phyloP scores from a whole-genome alignment of 2,113 vertebrate genomes.

The Aythya baeri region DNA sequence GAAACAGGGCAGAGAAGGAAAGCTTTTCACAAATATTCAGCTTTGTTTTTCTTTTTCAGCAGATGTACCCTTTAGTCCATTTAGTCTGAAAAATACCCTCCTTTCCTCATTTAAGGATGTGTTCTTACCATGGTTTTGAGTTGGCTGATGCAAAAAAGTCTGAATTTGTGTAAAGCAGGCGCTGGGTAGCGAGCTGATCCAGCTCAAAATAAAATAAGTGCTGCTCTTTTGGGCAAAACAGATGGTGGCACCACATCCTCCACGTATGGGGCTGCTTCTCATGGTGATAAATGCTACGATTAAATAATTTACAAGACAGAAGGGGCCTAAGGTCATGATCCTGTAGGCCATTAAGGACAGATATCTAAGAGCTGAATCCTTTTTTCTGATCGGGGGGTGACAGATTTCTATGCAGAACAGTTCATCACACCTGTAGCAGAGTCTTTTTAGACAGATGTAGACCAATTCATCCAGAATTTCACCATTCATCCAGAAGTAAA shows the following conservation, averaged over 20 bases:
- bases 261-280: accelerated
- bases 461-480: not conserved
- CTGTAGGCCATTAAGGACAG: not conserved
- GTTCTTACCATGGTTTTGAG: too few relatives aligned
- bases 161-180: too few relatives aligned
- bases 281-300: not conserved
- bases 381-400: not conserved
- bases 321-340: not conserved
- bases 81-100: too few relatives aligned
- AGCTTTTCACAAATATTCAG: not conserved
- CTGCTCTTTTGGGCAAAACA: not conserved
- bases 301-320: not conserved
- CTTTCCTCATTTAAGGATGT: too few relatives aligned
- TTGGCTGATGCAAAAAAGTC: too few relatives aligned
- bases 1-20: not conserved
- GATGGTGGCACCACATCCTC: not conserved
- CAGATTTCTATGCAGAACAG: too few relatives aligned
- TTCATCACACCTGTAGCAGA: not conserved
- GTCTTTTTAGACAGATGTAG: not conserved
- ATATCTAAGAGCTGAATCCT: not conserved
- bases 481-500: not conserved
- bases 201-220: too few relatives aligned
- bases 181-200: too few relatives aligned
- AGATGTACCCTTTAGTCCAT: too few relatives aligned
- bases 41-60: too few relatives aligned